Evolutionary conservation across 2,888 invertebrate species (phyloP), one percentile per base, ranked within the genome.

Genomic region (Ephialtes manifestator): DNA sequence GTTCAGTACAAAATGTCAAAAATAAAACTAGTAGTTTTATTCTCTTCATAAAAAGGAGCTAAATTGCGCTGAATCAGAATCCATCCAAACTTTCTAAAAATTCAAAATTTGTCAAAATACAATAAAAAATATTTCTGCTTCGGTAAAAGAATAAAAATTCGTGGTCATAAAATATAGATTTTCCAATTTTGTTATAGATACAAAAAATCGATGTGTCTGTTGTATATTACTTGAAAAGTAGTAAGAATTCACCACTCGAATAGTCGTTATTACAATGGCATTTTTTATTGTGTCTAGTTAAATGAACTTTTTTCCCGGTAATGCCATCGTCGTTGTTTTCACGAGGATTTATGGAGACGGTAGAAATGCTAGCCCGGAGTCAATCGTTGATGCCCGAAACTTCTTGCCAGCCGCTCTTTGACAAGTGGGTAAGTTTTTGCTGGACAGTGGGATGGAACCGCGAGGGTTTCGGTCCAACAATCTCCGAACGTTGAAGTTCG

Each of bases 401-500:
- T 85, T 85, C 82, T 86, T 83, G 83, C 76, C 51, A 67, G 48
- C 75, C 70, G 81, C 88, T 82, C 87, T 86, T 86, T 87, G 88
- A 88, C 88, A 88, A 87, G 88, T 88, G 88, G 88, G 85, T 85
- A 83, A 87, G 84, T 88, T 88, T 87, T 87, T 87, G 83, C 65
- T 51, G 67, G 72, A 43, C 60, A 31, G 31, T 74, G 53, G 81
- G 72, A 63, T 53, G 67, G 63, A 55, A 65, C 65, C 39, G 48
- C 53, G 53, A 63, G 81, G 74, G 70, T 72, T 53, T 76, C 81
- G 63, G 74, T 63, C 58, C 13, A 31, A 28, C 55, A 39, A 72
- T 31, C 78, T 28, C 55, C 31, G 63, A 70, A 48, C 68, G 53
- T 55, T 58, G n/a, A 53, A 60, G 43, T 71, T 79, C 77, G 53